A percentile compares a stretch with the other conserved stretches of the same genome.
Conservation (phyloP, 1,140 invertebrate species). For the Bicyclus anynana region DNA sequence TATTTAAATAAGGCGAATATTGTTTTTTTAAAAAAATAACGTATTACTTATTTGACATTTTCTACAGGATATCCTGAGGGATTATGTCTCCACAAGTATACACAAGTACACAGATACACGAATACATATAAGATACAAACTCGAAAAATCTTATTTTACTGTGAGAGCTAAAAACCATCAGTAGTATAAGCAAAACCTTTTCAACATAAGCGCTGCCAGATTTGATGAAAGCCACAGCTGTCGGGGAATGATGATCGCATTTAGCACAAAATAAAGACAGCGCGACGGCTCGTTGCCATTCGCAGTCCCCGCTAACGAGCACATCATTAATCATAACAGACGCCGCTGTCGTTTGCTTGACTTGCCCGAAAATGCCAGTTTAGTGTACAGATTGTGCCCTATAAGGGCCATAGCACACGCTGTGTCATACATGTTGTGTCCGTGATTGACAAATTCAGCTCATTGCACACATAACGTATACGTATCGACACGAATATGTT, state of each 20-base stretch:
- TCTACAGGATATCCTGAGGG: too few relatives aligned
- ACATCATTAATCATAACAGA: conserved; percentile 43
- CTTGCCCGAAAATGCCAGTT: conserved; percentile 3
- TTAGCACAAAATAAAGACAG: conserved; percentile 43
- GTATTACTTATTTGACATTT: too few relatives aligned
- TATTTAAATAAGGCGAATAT: too few relatives aligned
- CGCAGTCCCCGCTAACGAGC: conserved; percentile 39
- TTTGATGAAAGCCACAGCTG: conserved; percentile 22
- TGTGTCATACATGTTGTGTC: too few relatives aligned
- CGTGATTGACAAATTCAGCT: too few relatives aligned
- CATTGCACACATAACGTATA: too few relatives aligned
- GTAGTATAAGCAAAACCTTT: neutral
- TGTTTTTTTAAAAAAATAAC: too few relatives aligned
- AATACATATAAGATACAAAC: neutral
- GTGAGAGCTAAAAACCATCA: neutral
- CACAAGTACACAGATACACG: too few relatives aligned
- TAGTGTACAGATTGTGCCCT: conserved; percentile 1
- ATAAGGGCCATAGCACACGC: too few relatives aligned
- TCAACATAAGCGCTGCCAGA: conserved; percentile 1
- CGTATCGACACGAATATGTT: too few relatives aligned
- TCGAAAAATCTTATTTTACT: neutral
- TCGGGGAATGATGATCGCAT: conserved; percentile 28
- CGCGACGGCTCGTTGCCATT: conserved; percentile 34
- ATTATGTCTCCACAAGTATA: too few relatives aligned
- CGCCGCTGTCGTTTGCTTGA: conserved; percentile 10